These are phyloP conservation scores for Malacoraja senta DNA, from an alignment of 2,797 vertebrate species.

Conservation along the genomic window DNA sequence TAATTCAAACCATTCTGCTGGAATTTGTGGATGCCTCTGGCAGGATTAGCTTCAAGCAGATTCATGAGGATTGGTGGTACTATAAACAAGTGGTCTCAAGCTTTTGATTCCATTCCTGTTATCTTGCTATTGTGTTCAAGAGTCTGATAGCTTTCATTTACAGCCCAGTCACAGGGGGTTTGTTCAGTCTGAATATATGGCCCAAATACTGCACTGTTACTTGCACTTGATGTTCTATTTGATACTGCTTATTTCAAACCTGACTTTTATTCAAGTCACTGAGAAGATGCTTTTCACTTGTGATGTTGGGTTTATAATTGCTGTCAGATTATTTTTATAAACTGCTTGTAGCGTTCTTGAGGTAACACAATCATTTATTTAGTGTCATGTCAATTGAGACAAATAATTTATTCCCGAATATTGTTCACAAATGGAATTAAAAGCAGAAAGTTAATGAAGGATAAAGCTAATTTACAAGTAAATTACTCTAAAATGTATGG, in stretches of 20 bases:
- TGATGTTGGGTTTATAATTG: background rate
- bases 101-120: background rate
- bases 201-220: background rate
- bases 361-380: background rate
- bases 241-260: background rate
- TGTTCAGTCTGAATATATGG: background rate
- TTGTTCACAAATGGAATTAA: background rate
- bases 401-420: background rate
- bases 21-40: conserved; percentile 7
- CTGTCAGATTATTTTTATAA: background rate
- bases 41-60: background rate
- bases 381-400: background rate
- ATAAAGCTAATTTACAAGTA: background rate
- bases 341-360: background rate
- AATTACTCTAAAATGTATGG: background rate
- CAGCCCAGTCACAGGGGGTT: background rate
- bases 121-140: background rate
- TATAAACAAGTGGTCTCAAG: background rate
- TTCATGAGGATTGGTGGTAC: background rate
- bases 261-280: background rate
- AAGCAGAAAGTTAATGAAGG: background rate
- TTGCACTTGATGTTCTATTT: background rate
- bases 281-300: conserved; percentile 6
- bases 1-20: conserved; percentile 3
- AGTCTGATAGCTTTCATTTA: background rate